Evolutionary conservation across 2,888 invertebrate genomes (phyloP).

Genomic region (Brenthis daphne): DNA sequence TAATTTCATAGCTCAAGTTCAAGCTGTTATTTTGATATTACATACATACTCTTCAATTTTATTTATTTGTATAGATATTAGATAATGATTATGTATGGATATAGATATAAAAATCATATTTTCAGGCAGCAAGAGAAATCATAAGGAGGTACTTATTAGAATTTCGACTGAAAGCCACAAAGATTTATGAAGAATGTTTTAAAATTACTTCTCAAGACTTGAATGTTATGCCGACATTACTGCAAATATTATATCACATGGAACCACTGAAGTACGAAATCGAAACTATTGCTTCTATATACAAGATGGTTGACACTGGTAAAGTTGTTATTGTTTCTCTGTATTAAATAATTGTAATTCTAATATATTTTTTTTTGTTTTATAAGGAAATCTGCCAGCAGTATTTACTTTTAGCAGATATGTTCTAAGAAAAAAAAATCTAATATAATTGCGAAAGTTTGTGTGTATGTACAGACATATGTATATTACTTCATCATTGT

Average conservation of each 20-base stretch:
- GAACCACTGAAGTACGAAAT: conserved; percentile 78
- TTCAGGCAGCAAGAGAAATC: conserved; percentile 84
- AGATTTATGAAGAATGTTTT: conserved; percentile 62
- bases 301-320: conserved; percentile 75
- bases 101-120: conserved; percentile 22
- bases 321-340: conserved; percentile 21
- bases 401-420: too few relatives aligned
- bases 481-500: too few relatives aligned
- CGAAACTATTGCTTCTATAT: conserved; percentile 78
- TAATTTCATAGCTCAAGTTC: too few relatives aligned
- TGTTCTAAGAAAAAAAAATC: too few relatives aligned
- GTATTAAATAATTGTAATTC: background rate
- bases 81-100: too few relatives aligned
- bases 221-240: conserved; percentile 67
- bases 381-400: too few relatives aligned
- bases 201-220: conserved; percentile 47
- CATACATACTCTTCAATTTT: too few relatives aligned
- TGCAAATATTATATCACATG: conserved; percentile 69
- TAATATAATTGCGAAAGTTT: conserved; percentile 6
- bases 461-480: too few relatives aligned
- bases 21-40: too few relatives aligned
- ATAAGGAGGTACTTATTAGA: conserved; percentile 82
- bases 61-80: too few relatives aligned
- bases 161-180: conserved; percentile 78
- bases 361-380: too few relatives aligned